Conservation (phyloP, 2,113 vertebrate genomes). For the Halichoeres trimaculatus region DNA sequence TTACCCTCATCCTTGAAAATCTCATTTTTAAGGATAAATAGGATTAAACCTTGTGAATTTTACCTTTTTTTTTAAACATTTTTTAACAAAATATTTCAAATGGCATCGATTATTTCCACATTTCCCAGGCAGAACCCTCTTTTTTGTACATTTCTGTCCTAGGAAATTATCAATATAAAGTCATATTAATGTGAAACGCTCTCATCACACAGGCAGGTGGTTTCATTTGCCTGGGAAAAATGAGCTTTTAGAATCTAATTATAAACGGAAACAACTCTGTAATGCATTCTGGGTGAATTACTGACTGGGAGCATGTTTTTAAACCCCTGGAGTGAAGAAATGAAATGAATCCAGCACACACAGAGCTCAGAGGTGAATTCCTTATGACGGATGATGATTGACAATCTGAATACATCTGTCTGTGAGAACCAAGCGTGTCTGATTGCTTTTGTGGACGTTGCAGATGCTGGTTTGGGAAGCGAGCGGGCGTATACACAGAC, state of each 20-base stretch:
- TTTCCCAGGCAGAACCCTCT: neutral
- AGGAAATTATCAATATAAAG: neutral
- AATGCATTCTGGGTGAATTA: conserved; percentile 5
- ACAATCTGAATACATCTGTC: conserved; percentile 5
- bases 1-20: no score
- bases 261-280: neutral
- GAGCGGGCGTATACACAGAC: conserved; percentile 93
- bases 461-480: conserved; percentile 99
- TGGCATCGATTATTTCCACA: neutral
- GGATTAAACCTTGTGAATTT: no score
- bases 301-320: conserved; percentile 15
- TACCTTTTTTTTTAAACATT: no score
- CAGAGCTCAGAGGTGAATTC: neutral
- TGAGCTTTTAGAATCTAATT: neutral
- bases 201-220: neutral
- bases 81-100: neutral
- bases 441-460: conserved; percentile 40
- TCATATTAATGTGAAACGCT: neutral
- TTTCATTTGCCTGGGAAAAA: neutral
- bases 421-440: neutral
- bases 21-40: no score
- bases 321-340: conserved; percentile 10
- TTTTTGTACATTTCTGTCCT: neutral
- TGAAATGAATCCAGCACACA: neutral
- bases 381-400: neutral